A percentile compares a stretch with the other conserved stretches of the same genome.
These are phyloP conservation scores for Pelusios castaneus DNA, from an alignment of 2,113 vertebrate genomes.

Conservation along the genomic window DNA sequence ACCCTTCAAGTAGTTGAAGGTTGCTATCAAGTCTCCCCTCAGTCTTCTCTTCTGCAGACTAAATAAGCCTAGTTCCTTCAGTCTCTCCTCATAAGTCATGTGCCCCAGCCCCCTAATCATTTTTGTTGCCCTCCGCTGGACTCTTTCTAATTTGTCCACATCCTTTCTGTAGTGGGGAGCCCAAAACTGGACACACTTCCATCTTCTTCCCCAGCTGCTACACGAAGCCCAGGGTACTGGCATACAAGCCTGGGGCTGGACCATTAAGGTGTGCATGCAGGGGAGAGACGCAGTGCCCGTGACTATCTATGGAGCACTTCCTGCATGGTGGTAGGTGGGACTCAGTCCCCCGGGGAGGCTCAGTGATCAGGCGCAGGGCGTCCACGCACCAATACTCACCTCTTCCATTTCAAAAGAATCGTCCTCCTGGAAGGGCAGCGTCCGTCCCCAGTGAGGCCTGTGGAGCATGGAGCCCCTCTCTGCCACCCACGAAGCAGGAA, in stretches of 20 bases:
- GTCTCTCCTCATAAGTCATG: no score
- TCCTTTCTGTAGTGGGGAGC: no score
- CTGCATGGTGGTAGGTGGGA: neutral
- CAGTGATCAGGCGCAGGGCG: neutral
- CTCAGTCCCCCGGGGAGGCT: neutral
- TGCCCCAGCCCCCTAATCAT: no score
- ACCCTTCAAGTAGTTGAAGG: no score
- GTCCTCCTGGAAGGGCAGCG: constrained; percentile 41
- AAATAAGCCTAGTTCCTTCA: no score
- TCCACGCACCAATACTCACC: constrained; percentile 55
- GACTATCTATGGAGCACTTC: neutral
- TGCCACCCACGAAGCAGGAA: neutral
- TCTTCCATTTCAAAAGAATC: constrained; percentile 83
- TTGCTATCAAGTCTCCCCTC: no score
- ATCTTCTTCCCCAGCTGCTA: accelerated
- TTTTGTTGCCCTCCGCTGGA: no score
- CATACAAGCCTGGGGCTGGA: neutral
- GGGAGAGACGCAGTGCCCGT: neutral
- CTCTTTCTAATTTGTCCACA: no score
- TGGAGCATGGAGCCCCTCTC: neutral
- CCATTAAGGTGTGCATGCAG: neutral
- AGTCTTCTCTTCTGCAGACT: no score
- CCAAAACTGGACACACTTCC: no score
- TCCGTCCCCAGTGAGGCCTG: accelerated
- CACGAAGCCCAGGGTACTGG: neutral